Conservation (phyloP, 2,888 invertebrate genomes). For the Schrankia costaestrigalis region DNA sequence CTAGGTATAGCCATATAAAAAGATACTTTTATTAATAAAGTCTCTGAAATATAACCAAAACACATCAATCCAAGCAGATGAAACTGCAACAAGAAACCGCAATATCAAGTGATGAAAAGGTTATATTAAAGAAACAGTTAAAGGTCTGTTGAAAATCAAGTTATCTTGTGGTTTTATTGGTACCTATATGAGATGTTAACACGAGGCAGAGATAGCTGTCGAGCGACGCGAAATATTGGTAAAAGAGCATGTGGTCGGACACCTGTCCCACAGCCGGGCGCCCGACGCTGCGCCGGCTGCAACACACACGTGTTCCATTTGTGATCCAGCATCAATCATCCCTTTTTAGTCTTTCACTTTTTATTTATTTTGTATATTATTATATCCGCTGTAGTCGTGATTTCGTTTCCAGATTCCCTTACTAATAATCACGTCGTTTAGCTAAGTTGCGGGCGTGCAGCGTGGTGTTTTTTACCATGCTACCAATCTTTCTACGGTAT, state of each 20-base stretch:
- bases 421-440: too few species aligned
- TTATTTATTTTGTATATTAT: slow-evolving; percentile 36
- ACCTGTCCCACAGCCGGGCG: slow-evolving; percentile 28
- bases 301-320: slow-evolving; percentile 48
- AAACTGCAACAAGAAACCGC: too few species aligned
- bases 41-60: too few species aligned
- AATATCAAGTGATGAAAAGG: slow-evolving; percentile 29
- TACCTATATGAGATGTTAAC: slow-evolving; percentile 18
- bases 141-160: slow-evolving; percentile 40
- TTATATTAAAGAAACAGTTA: slow-evolving; percentile 28
- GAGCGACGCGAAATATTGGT: slow-evolving; percentile 44
- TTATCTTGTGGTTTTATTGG: slow-evolving; percentile 18
- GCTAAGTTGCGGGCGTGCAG: too few species aligned
- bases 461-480: neutral
- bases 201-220: slow-evolving; percentile 11
- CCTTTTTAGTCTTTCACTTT: slow-evolving; percentile 37
- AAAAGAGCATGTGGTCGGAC: slow-evolving; percentile 42
- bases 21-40: too few species aligned
- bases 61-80: too few species aligned
- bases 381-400: slow-evolving; percentile 22
- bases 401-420: slow-evolving; percentile 33
- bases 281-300: slow-evolving; percentile 42
- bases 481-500: neutral
- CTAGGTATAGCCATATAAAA: too few species aligned
- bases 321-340: slow-evolving; percentile 45